These are phyloP conservation scores for Burhinus oedicnemus DNA, from an alignment of 2,113 vertebrate genomes.

Conservation along the genomic window DNA sequence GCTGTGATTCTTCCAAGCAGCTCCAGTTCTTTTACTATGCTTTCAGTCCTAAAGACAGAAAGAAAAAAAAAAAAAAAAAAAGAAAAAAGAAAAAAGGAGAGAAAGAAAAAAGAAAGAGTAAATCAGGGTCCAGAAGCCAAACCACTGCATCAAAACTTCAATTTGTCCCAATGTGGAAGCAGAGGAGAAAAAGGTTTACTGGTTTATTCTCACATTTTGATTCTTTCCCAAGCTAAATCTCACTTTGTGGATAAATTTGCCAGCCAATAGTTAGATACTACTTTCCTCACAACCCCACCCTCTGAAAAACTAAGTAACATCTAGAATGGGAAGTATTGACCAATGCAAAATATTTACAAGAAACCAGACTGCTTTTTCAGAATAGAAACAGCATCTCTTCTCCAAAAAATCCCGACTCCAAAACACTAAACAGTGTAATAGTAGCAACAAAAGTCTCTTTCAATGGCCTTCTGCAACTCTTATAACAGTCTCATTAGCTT, in stretches of 20 bases:
- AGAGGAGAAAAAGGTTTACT: background rate
- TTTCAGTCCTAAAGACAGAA: slow-evolving; percentile 83
- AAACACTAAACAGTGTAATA: background rate
- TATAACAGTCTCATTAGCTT: background rate
- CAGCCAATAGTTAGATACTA: background rate
- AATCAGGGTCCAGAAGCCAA: background rate
- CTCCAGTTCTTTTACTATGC: slow-evolving; percentile 89
- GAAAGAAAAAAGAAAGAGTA: background rate
- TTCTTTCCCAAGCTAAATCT: background rate
- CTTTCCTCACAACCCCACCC: background rate
- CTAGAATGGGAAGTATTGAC: background rate
- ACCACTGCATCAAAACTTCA: background rate
- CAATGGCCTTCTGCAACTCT: background rate
- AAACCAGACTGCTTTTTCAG: background rate
- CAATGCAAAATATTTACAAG: background rate
- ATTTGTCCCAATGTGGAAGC: background rate
- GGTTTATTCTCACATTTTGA: background rate
- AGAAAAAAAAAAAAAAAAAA: rapidly evolving
- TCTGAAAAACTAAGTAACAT: background rate
- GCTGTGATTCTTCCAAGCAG: slow-evolving; percentile 91
- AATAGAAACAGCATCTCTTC: background rate
- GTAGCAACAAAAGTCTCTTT: background rate
- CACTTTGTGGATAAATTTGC: background rate
- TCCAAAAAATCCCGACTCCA: background rate
- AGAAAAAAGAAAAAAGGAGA: background rate